Conservation (phyloP, 2,888 invertebrate genomes). For the Coelopa pilipes region DNA sequence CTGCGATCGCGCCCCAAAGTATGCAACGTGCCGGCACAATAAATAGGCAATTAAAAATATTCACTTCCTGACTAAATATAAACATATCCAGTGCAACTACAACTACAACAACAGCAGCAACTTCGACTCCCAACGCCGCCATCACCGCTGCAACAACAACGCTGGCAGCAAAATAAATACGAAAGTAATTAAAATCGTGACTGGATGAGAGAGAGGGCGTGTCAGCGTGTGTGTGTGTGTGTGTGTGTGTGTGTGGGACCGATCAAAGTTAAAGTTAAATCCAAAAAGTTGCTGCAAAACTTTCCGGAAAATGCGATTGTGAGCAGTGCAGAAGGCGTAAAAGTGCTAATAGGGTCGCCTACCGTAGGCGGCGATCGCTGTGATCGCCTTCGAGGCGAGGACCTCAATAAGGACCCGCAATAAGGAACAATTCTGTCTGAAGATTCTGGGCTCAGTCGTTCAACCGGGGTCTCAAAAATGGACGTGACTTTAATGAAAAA, state of each 20-base stretch:
- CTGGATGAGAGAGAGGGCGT: no score
- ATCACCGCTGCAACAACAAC: slow-evolving; percentile 2
- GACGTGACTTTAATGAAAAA: no score
- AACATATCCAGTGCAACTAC: slow-evolving; percentile 12
- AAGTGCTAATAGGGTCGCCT: not conserved
- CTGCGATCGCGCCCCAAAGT: slow-evolving; percentile 14
- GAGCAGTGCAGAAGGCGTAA: slow-evolving; percentile 1
- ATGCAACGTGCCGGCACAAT: slow-evolving; percentile 25
- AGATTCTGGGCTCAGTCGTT: no score
- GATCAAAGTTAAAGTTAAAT: not conserved
- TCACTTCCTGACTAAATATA: slow-evolving; percentile 16
- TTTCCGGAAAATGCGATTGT: no score
- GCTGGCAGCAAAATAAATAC: not conserved
- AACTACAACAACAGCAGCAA: slow-evolving; percentile 8
- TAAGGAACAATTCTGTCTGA: no score
- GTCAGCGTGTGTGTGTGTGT: no score
- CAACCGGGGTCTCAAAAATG: no score
- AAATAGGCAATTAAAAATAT: slow-evolving; percentile 31
- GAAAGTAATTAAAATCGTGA: slow-evolving; percentile 22
- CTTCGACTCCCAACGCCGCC: not conserved
- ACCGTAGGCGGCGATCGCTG: no score
- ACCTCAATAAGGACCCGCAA: no score
- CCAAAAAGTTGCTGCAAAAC: slow-evolving; percentile 12
- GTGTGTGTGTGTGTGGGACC: not conserved
- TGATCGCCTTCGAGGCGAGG: no score